Evolutionary conservation across 2,797 vertebrate species (phyloP), one percentile per base, ranked within the genome.

Genomic region (Melanotaenia parkinsoni): DNA sequence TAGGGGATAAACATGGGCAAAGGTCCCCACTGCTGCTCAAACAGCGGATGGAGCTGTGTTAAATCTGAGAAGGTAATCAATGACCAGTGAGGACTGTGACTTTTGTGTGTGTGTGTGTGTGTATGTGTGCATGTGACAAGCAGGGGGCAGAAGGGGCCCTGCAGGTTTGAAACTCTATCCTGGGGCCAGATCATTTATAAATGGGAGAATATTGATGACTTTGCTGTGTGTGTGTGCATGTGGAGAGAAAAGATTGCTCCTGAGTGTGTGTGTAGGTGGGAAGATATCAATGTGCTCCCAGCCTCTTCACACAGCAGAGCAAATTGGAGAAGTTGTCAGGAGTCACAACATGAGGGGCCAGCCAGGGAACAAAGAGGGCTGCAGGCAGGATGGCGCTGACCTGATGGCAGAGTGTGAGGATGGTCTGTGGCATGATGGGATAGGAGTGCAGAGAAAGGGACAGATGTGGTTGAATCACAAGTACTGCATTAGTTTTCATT

Each of bases 261-360:
- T 75, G 58, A 81, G 74, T 80, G 74, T 64, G 65, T 82, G 83
- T 71, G 77, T 80, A 87, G 89, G 90, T 92, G 92, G 91, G 91
- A 92, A 92, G 92, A 95, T 95, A 94, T 95, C 94, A 95, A 94
- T 95, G 94, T 89, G 93, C 94, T 95, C 95, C 93, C 91, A 85
- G 93, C 91, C 83, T 95, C 93, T 95, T 95, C 93, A 96, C 95
- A 93, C 94, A 92, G 92, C 89, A 92, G 89, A 96, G 95, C 96
- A 98, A 97, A 97, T 96, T 96, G 96, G 95, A 96, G 95, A 93
- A 94, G 95, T 96, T 97, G 96, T 96, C 95, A 95, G 93, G 94
- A 97, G 95, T 95, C 94, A 96, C 94, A 97, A 96, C 95, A 96
- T 70, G 57, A 91, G 93, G 89, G 91, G 91, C 92, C 91, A 92